phyloP scores from a whole-genome alignment of 1,140 invertebrate genomes.

The Zophobas atratus region DNA sequence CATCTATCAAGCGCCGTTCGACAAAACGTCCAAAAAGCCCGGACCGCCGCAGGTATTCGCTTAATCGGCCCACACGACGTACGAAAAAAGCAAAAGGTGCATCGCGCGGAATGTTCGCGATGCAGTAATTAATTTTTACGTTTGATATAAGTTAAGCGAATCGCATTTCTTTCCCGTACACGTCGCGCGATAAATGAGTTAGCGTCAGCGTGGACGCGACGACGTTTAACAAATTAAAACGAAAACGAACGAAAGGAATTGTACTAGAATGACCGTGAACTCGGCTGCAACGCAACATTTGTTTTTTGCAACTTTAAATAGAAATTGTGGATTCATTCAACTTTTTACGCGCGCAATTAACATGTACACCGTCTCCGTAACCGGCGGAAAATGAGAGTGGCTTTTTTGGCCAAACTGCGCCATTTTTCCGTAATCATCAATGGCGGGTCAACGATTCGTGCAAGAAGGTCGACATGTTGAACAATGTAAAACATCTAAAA shows the following conservation, averaged over 20 bases:
- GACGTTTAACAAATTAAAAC: slow-evolving; percentile 40
- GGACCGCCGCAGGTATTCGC: neutral
- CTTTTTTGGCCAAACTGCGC: slow-evolving; percentile 1
- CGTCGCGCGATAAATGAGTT: slow-evolving; percentile 4
- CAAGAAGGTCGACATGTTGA: slow-evolving; percentile 2
- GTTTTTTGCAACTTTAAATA: slow-evolving; percentile 33
- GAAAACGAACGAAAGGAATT: slow-evolving; percentile 47
- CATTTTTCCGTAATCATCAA: slow-evolving; percentile 9
- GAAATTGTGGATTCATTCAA: slow-evolving; percentile 29
- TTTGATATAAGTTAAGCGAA: neutral
- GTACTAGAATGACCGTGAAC: slow-evolving; percentile 48
- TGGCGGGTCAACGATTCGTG: slow-evolving; percentile 2
- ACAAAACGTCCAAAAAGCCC: neutral
- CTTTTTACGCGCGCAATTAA: slow-evolving; percentile 4
- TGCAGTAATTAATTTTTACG: slow-evolving; percentile 5
- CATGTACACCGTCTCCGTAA: neutral
- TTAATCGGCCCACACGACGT: neutral
- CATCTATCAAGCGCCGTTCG: neutral
- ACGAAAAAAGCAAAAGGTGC: neutral
- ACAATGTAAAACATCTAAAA: neutral
- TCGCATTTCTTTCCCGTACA: neutral
- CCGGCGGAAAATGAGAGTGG: neutral
- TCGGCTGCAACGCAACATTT: slow-evolving; percentile 45
- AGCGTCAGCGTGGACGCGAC: slow-evolving; percentile 15
- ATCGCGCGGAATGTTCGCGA: neutral